These are phyloP conservation scores for Acanthaster planci DNA, from an alignment of 35 echinoderm and acorn worm species.

Conservation along the genomic window DNA sequence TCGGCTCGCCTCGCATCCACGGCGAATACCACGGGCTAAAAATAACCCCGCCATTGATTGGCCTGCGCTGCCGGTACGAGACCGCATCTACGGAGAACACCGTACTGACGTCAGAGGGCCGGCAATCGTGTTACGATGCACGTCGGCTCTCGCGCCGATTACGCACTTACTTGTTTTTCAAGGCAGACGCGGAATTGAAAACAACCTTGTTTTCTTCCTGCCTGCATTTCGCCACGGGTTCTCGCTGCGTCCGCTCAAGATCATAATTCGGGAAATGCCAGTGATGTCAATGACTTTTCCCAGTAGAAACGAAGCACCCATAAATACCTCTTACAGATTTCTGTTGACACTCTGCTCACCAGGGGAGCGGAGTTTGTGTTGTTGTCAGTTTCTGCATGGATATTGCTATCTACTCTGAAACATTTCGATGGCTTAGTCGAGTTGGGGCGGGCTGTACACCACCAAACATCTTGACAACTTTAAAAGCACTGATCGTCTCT, in stretches of 20 bases:
- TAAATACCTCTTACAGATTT: not conserved
- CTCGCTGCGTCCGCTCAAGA: constrained; percentile 14
- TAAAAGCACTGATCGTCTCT: no score
- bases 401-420: no score
- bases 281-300: constrained; percentile 26
- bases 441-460: no score
- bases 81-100: not conserved
- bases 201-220: constrained; percentile 23
- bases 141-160: constrained; percentile 10
- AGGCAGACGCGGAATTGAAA: not conserved
- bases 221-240: not conserved
- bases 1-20: not conserved
- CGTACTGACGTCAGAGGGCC: not conserved
- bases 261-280: constrained; percentile 2
- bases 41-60: constrained; percentile 19
- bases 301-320: not conserved
- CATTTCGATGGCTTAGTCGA: no score
- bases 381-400: no score
- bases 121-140: constrained; percentile 26
- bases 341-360: not conserved
- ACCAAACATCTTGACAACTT: no score
- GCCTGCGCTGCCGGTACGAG: not conserved
- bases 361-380: no score
- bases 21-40: constrained; percentile 11
- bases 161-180: constrained; percentile 7